These are phyloP conservation scores for Celastrina argiolus DNA, from an alignment of 2,888 invertebrate species.

Conservation along the genomic window DNA sequence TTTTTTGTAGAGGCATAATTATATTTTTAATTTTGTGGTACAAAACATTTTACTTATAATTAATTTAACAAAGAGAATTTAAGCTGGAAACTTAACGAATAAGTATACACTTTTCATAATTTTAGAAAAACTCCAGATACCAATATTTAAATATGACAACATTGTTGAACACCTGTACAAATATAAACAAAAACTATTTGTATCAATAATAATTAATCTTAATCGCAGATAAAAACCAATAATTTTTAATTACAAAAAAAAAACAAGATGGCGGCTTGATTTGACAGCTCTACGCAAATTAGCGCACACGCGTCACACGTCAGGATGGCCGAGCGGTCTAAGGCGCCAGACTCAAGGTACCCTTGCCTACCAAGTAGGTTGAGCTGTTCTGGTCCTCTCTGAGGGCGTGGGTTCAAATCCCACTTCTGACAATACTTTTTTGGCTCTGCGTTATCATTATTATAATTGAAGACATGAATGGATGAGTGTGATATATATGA, in stretches of 20 bases:
- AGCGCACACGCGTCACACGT: conserved; percentile 45
- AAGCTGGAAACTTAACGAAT: too few relatives aligned
- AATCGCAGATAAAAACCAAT: not conserved
- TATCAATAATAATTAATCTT: not conserved
- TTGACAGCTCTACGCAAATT: not conserved
- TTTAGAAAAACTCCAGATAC: too few relatives aligned
- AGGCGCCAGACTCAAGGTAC: conserved; percentile 82
- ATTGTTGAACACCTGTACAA: not conserved
- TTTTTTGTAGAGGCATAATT: too few relatives aligned
- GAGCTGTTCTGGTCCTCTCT: conserved; percentile 83
- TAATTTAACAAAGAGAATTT: too few relatives aligned
- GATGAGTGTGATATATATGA: too few relatives aligned
- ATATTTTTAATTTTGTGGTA: too few relatives aligned
- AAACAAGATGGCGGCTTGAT: not conserved
- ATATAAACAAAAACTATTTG: not conserved
- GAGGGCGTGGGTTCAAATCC: conserved; percentile 89
- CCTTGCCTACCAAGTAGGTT: conserved; percentile 80
- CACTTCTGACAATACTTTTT: conserved; percentile 81
- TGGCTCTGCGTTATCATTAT: not conserved
- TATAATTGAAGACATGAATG: too few relatives aligned
- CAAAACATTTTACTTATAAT: too few relatives aligned
- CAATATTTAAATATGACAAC: too few relatives aligned
- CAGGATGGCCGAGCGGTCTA: conserved; percentile 87
- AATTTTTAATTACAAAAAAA: not conserved
- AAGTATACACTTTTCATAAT: too few relatives aligned